Evolutionary conservation across 2,113 vertebrate genomes (phyloP).

Genomic region (Gallinago media): DNA sequence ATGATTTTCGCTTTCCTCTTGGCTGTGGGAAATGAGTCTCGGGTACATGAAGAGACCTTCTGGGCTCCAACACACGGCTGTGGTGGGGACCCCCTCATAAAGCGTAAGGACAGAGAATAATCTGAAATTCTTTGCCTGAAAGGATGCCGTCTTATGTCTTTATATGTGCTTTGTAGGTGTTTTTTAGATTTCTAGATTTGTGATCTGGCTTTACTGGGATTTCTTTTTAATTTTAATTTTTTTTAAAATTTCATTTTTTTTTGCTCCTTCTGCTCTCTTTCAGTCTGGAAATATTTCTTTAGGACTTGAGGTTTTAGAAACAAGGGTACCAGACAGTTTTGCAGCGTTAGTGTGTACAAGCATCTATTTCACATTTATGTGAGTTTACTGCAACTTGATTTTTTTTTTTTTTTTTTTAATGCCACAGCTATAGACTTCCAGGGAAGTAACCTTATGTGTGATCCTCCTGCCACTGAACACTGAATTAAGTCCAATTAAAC

Average conservation of each 20-base stretch:
- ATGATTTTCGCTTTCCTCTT: neutral
- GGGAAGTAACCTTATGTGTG: neutral
- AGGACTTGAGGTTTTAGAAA: neutral
- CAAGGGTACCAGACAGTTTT: neutral
- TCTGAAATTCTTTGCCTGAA: neutral
- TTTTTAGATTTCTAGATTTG: neutral
- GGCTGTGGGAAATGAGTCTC: neutral
- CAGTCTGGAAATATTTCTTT: neutral
- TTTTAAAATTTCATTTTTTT: neutral
- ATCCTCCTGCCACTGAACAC: neutral
- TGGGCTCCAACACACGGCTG: neutral
- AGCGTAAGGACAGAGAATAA: neutral
- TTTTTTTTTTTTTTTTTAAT: neutral
- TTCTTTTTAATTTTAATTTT: neutral
- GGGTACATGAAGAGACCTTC: neutral
- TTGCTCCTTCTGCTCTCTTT: neutral
- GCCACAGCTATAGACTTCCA: neutral
- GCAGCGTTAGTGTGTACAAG: neutral
- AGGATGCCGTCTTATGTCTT: neutral
- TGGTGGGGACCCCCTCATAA: neutral
- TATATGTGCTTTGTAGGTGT: neutral
- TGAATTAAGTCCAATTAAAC: conserved; percentile 33
- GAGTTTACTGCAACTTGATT: neutral
- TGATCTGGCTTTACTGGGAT: neutral
- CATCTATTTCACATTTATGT: neutral